These are phyloP conservation scores for Hypomecis punctinalis DNA, from an alignment of 2,888 invertebrate species.

Conservation along the genomic window DNA sequence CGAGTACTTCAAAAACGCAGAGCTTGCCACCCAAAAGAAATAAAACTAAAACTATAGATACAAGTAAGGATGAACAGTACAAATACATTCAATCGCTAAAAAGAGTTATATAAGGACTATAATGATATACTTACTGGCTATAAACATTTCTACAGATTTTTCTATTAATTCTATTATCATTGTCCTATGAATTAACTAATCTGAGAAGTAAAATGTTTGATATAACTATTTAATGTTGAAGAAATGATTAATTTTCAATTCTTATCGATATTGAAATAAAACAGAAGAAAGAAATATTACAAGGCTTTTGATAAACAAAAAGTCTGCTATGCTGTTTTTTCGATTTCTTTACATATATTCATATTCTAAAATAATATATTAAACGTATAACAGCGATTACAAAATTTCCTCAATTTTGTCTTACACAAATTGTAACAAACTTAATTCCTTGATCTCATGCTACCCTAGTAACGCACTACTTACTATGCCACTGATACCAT, in stretches of 20 bases:
- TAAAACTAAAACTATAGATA: conserved; percentile 42
- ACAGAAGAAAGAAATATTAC: not conserved
- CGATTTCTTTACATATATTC: no score
- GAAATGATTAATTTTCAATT: not conserved
- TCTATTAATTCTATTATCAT: conserved; percentile 30
- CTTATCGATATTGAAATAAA: not conserved
- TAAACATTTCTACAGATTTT: conserved; percentile 28
- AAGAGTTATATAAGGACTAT: conserved; percentile 8
- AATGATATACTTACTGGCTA: conserved; percentile 6
- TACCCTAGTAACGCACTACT: no score
- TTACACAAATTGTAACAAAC: no score
- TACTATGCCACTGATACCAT: no score
- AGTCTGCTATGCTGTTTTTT: conserved; percentile 33
- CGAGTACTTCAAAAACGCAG: conserved; percentile 7
- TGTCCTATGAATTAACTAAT: conserved; percentile 31
- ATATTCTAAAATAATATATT: no score
- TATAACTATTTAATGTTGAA: not conserved
- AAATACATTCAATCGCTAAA: conserved; percentile 42
- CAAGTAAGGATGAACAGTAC: conserved; percentile 36
- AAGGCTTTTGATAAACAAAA: not conserved
- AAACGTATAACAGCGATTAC: no score
- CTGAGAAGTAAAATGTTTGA: not conserved
- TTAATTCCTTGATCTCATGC: no score
- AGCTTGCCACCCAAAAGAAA: conserved; percentile 43
- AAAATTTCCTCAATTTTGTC: no score